A percentile compares a stretch with the other conserved stretches of the same genome.
These are phyloP conservation scores for Phymastichus coffea DNA, from an alignment of 1,140 invertebrate species.

Conservation along the genomic window DNA sequence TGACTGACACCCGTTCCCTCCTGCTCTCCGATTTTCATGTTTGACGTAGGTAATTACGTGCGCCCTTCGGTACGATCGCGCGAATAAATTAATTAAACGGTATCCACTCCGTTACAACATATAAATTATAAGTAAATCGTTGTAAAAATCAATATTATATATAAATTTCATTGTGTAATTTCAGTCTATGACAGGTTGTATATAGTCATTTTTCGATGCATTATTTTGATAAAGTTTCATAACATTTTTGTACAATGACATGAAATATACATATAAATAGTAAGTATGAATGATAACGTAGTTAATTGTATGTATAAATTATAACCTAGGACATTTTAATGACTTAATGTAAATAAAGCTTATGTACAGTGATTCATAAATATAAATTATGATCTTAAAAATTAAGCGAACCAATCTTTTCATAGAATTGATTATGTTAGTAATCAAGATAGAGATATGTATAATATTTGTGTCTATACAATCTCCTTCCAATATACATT, in stretches of 20 bases:
- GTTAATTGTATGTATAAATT: neutral
- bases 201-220: neutral
- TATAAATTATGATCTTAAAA: neutral
- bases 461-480: neutral
- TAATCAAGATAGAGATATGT: neutral
- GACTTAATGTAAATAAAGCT: too few relatives aligned
- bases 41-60: too few relatives aligned
- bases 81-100: too few relatives aligned
- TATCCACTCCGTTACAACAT: too few relatives aligned
- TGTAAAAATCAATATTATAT: neutral
- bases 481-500: neutral
- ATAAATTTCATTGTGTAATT: neutral
- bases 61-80: too few relatives aligned
- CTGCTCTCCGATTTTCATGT: too few relatives aligned
- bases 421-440: neutral
- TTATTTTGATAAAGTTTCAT: too few relatives aligned
- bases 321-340: too few relatives aligned
- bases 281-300: neutral
- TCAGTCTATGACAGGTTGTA: neutral
- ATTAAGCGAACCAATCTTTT: neutral
- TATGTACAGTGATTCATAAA: too few relatives aligned
- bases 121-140: too few relatives aligned
- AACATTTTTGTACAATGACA: neutral
- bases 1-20: too few relatives aligned
- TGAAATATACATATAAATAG: neutral